A percentile compares a stretch with the other conserved stretches of the same genome.
Evolutionary conservation across 2,888 invertebrate species (phyloP).

Genomic region (Podabrus alpinus): DNA sequence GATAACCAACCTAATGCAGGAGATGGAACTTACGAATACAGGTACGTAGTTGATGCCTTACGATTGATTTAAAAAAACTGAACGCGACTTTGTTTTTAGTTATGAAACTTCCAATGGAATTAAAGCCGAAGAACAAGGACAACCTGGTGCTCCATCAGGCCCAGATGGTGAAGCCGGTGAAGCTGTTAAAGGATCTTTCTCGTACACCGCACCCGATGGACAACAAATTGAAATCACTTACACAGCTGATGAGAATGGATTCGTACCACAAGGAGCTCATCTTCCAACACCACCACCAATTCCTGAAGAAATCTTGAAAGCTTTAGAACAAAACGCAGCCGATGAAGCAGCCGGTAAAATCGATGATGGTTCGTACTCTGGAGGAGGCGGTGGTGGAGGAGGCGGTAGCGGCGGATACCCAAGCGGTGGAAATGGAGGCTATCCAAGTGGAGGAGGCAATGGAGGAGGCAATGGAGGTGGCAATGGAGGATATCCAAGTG

Average conservation of each 20-base stretch:
- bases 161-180: slow-evolving; percentile 61
- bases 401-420: slow-evolving; percentile 38
- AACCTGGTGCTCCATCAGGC: slow-evolving; percentile 63
- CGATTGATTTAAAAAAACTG: not conserved
- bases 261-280: slow-evolving; percentile 63
- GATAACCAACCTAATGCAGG: slow-evolving; percentile 64
- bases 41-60: slow-evolving; percentile 36
- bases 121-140: slow-evolving; percentile 65
- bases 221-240: slow-evolving; percentile 64
- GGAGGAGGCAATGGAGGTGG: slow-evolving; percentile 33
- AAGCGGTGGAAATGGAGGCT: slow-evolving; percentile 40
- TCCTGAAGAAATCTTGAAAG: slow-evolving; percentile 66
- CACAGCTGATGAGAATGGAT: slow-evolving; percentile 69
- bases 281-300: slow-evolving; percentile 68
- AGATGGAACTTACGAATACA: slow-evolving; percentile 63
- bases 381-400: slow-evolving; percentile 38
- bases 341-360: slow-evolving; percentile 49
- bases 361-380: slow-evolving; percentile 36
- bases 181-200: slow-evolving; percentile 63
- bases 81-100: slow-evolving; percentile 48
- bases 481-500: slow-evolving; percentile 34
- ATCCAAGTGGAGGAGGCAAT: slow-evolving; percentile 38
- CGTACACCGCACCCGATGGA: slow-evolving; percentile 70
- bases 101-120: slow-evolving; percentile 69
- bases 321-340: slow-evolving; percentile 60